Conservation (phyloP, 2,113 vertebrate species). For the Prionailurus viverrinus region DNA sequence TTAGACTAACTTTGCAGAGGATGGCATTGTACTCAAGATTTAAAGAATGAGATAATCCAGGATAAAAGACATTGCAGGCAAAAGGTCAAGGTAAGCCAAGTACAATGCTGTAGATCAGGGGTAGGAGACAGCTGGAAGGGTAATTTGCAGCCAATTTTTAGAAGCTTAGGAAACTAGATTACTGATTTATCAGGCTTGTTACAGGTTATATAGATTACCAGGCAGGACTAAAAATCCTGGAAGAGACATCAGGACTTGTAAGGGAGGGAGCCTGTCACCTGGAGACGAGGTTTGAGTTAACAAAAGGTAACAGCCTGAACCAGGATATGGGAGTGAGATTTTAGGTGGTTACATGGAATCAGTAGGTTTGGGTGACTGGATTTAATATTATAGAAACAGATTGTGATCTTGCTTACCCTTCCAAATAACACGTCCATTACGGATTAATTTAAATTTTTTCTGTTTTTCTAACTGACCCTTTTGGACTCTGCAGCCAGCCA, state of each 20-base stretch:
- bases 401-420: constrained; percentile 90
- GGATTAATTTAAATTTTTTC: constrained; percentile 91
- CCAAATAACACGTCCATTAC: constrained; percentile 90
- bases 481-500: constrained; percentile 97
- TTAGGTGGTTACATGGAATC: not conserved
- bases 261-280: not conserved
- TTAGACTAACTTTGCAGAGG: not conserved
- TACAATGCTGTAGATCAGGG: not conserved
- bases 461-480: constrained; percentile 94
- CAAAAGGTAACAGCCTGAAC: not conserved
- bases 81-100: not conserved
- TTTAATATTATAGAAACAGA: not conserved
- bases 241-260: not conserved
- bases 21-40: not conserved
- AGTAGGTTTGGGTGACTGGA: not conserved
- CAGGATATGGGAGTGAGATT: not conserved
- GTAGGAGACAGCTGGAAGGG: not conserved
- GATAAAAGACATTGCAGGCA: not conserved
- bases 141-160: not conserved
- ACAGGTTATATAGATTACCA: not conserved
- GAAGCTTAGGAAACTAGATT: not conserved
- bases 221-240: not conserved
- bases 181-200: not conserved
- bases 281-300: not conserved
- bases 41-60: not conserved